These are phyloP conservation scores for Pseudomyrmex concolor DNA, from an alignment of 1,140 invertebrate species.

Conservation along the genomic window DNA sequence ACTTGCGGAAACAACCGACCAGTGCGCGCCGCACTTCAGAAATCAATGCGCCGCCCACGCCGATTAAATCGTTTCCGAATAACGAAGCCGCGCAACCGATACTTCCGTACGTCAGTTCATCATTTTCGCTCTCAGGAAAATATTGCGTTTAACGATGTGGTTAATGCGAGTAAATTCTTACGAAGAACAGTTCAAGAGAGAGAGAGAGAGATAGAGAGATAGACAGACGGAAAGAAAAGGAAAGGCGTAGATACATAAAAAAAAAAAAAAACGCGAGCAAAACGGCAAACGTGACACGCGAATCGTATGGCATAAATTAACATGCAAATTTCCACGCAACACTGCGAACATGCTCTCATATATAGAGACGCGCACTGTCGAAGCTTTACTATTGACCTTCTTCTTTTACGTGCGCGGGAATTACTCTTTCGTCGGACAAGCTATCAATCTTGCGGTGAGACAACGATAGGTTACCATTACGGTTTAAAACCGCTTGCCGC, in stretches of 20 bases:
- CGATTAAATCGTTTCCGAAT: slow-evolving; percentile 42
- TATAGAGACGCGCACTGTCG: slow-evolving; percentile 46
- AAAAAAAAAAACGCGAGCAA: slow-evolving; percentile 5
- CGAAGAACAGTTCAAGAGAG: neutral
- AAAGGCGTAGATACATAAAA: slow-evolving; percentile 10
- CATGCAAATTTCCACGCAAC: slow-evolving; percentile 63
- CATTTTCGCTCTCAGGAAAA: slow-evolving; percentile 49
- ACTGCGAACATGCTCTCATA: slow-evolving; percentile 31
- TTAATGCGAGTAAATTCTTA: slow-evolving; percentile 47
- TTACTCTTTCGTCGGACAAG: slow-evolving; percentile 70
- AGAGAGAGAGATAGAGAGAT: slow-evolving; percentile 29
- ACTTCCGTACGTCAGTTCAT: slow-evolving; percentile 40
- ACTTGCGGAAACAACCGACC: slow-evolving; percentile 4
- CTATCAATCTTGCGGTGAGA: slow-evolving; percentile 70
- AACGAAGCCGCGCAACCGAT: slow-evolving; percentile 50
- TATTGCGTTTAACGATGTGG: slow-evolving; percentile 21
- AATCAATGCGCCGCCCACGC: slow-evolving; percentile 49
- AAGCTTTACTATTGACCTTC: slow-evolving; percentile 60
- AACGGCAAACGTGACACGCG: slow-evolving; percentile 24
- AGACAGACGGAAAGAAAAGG: neutral
- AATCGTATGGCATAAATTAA: slow-evolving; percentile 67
- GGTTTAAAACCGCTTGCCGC: slow-evolving; percentile 47
- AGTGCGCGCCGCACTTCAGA: neutral
- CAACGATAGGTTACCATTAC: slow-evolving; percentile 55
- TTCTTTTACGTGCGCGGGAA: slow-evolving; percentile 51